Evolutionary conservation across 1,140 invertebrate species (phyloP).

Genomic region (Diachasmimorpha longicaudata): DNA sequence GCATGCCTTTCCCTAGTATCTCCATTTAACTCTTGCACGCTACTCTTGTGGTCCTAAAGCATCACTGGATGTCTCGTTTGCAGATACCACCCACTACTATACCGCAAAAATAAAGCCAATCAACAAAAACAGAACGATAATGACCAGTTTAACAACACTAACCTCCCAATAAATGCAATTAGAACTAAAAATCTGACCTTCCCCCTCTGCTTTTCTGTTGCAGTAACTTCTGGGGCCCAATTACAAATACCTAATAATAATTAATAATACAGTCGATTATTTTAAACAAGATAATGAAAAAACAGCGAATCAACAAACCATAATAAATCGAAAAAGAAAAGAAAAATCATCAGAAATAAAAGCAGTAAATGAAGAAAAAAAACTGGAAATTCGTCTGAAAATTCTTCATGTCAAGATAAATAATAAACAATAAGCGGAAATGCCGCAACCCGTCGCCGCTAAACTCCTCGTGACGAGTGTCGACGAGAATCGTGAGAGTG

Average conservation of each 20-base stretch:
- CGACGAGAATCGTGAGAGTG: background rate
- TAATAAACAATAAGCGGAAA: conserved; percentile 29
- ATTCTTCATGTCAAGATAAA: background rate
- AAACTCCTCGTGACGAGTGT: background rate
- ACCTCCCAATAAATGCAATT: background rate
- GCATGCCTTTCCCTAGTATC: conserved; percentile 12
- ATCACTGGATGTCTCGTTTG: background rate
- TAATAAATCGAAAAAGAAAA: background rate
- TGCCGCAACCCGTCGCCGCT: conserved; percentile 49
- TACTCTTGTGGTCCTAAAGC: background rate
- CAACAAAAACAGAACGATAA: no score
- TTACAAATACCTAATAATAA: conserved; percentile 62
- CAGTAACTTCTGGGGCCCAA: conserved; percentile 60
- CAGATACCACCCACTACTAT: background rate
- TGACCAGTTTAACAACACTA: no score
- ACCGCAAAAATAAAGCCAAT: background rate
- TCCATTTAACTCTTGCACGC: background rate
- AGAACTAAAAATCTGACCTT: background rate
- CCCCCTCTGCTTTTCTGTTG: conserved; percentile 47
- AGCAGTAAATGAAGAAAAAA: background rate
- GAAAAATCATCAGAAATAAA: background rate
- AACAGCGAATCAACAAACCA: conserved; percentile 8
- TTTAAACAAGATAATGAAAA: conserved; percentile 40
- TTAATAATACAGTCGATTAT: conserved; percentile 61
- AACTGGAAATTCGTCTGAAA: background rate